These are phyloP conservation scores for Luidia sarsii DNA, from an alignment of 53 echinoderm and acorn worm species.

Conservation along the genomic window DNA sequence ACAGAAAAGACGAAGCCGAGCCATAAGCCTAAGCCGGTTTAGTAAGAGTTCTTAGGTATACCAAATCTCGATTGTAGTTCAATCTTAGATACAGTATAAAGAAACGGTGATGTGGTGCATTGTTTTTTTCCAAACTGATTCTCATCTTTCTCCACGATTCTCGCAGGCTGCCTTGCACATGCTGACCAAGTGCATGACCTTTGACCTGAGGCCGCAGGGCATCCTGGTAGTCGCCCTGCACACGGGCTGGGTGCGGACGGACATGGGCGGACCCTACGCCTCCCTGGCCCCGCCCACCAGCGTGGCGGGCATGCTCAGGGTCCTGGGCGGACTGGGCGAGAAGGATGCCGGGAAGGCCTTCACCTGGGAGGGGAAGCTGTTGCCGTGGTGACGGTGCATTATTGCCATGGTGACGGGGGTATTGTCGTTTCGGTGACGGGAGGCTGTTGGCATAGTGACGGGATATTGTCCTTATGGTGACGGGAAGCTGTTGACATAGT, in stretches of 20 bases:
- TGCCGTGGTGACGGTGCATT: constrained; percentile 23
- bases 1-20: too few species aligned
- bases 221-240: constrained; percentile 64
- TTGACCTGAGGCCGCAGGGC: constrained; percentile 51
- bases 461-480: too few species aligned
- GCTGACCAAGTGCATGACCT: constrained; percentile 70
- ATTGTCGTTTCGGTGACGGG: too few species aligned
- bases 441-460: too few species aligned
- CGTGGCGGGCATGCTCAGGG: constrained; percentile 50
- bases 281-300: constrained; percentile 30
- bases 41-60: too few species aligned
- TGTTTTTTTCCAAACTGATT: too few species aligned
- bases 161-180: constrained; percentile 76
- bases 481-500: too few species aligned
- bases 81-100: too few species aligned
- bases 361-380: constrained; percentile 41
- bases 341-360: constrained; percentile 38
- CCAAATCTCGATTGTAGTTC: too few species aligned
- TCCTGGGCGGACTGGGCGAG: constrained; percentile 45
- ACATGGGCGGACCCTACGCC: constrained; percentile 76
- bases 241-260: constrained; percentile 85
- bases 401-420: background rate
- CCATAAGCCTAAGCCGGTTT: too few species aligned
- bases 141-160: too few species aligned
- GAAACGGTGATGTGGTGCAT: too few species aligned